Conservation (phyloP, 2,113 vertebrate species). For the Nycticorax nycticorax region DNA sequence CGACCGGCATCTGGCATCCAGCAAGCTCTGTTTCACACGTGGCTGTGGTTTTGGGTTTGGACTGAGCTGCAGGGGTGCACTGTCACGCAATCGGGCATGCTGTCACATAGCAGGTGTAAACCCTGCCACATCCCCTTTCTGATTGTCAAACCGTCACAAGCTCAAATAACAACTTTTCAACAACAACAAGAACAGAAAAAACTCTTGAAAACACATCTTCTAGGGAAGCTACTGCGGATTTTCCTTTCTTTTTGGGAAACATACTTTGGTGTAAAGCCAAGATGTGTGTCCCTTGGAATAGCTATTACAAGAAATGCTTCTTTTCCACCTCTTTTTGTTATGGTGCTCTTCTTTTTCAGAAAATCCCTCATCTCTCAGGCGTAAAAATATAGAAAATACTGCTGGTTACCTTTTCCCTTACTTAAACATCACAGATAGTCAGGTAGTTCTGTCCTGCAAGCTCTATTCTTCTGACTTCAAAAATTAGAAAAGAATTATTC, state of each 20-base stretch:
- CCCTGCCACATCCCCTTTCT: not conserved
- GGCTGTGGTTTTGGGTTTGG: not conserved
- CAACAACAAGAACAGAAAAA: not conserved
- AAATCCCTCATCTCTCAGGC: not conserved
- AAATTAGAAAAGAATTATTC: not conserved
- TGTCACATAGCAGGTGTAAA: not conserved
- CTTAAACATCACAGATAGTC: not conserved
- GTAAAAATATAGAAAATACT: not conserved
- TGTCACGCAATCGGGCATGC: fast-evolving
- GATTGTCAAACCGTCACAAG: not conserved
- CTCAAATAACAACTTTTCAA: not conserved
- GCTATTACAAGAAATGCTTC: not conserved
- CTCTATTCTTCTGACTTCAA: not conserved
- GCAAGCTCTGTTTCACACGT: not conserved
- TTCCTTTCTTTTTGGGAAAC: not conserved
- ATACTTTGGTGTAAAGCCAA: not conserved
- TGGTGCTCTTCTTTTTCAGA: not conserved
- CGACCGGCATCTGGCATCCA: fast-evolving
- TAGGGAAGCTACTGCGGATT: not conserved
- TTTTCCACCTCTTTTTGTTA: not conserved
- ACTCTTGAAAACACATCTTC: not conserved
- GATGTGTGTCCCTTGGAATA: not conserved
- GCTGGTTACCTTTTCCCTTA: not conserved
- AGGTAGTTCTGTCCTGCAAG: not conserved
- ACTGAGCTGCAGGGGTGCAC: not conserved